phyloP scores from a whole-genome alignment of 2,113 vertebrate genomes.

The Nipponia nippon region DNA sequence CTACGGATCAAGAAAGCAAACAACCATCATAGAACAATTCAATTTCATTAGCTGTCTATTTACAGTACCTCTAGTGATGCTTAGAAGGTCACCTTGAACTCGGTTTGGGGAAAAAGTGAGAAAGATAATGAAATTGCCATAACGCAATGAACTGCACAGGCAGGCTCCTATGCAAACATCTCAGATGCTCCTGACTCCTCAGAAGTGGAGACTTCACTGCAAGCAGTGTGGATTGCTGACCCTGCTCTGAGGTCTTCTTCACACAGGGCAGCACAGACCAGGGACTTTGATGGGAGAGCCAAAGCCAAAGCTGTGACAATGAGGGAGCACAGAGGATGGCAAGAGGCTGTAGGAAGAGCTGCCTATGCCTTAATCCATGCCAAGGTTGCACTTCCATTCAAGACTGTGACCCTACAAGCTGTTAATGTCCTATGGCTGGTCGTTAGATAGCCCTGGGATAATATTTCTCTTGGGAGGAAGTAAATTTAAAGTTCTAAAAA shows the following conservation, averaged over 20 bases:
- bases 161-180: neutral
- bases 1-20: neutral
- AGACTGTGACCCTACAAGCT: neutral
- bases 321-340: neutral
- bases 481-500: neutral
- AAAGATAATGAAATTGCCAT: neutral
- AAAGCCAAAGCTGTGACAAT: neutral
- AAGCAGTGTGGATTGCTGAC: neutral
- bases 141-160: neutral
- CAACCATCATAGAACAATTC: neutral
- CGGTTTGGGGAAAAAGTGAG: neutral
- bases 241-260: neutral
- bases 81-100: neutral
- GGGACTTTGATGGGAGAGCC: neutral
- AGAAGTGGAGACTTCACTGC: neutral
- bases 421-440: neutral
- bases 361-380: neutral
- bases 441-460: neutral
- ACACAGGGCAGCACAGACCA: neutral
- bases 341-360: neutral
- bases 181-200: neutral
- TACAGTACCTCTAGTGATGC: neutral
- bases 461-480: neutral
- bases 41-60: neutral
- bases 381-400: neutral